phyloP scores from a whole-genome alignment of 1,140 invertebrate species.

The Danaus melanippus region DNA sequence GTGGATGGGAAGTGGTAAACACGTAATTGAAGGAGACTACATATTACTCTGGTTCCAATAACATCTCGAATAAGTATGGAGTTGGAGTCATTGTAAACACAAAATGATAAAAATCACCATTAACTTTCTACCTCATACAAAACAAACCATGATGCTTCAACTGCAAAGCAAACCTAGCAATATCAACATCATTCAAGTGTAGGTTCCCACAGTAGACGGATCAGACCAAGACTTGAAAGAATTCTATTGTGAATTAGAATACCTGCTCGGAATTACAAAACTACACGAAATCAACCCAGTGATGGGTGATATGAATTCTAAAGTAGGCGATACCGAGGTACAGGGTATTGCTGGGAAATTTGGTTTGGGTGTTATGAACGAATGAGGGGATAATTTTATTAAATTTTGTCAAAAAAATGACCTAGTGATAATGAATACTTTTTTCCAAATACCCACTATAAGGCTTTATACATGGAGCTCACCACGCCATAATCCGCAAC shows the following conservation, averaged over 20 bases:
- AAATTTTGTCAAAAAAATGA: constrained; percentile 39
- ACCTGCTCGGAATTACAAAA: constrained; percentile 9
- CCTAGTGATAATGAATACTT: constrained; percentile 35
- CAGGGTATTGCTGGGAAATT: constrained; percentile 12
- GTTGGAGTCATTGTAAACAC: too few relatives aligned
- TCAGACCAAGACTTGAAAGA: constrained; percentile 16
- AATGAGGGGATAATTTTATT: constrained; percentile 30
- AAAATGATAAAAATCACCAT: too few relatives aligned
- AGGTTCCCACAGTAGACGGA: constrained; percentile 33
- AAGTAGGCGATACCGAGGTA: constrained; percentile 15
- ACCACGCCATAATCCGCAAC: constrained; percentile 27
- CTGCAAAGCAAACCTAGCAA: too few relatives aligned
- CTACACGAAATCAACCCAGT: constrained; percentile 16
- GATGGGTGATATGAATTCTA: constrained; percentile 22
- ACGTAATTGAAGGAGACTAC: too few relatives aligned
- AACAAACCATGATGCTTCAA: too few relatives aligned
- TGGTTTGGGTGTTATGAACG: constrained; percentile 37
- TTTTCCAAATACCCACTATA: constrained; percentile 33
- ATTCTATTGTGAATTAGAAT: constrained; percentile 15
- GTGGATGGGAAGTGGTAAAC: too few relatives aligned
- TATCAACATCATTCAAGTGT: constrained; percentile 47
- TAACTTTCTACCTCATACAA: too few relatives aligned
- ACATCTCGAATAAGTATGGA: too few relatives aligned
- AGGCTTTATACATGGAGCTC: constrained; percentile 48
- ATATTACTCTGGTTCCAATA: too few relatives aligned